These are phyloP conservation scores for Augochlorella aurata DNA, from an alignment of 2,888 invertebrate genomes.

Conservation along the genomic window DNA sequence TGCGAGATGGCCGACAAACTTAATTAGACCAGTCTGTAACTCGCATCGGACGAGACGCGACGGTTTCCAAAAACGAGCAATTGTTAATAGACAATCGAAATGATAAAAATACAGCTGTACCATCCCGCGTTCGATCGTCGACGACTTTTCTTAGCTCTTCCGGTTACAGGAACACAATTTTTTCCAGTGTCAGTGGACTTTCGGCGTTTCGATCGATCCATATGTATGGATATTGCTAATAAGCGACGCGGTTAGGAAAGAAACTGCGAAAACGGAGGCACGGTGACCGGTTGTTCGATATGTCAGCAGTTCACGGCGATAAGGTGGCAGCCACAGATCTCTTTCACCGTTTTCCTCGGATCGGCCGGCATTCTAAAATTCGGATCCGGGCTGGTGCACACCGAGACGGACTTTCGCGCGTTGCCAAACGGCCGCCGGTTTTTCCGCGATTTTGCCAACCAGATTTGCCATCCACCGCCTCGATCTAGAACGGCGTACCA, in stretches of 20 bases:
- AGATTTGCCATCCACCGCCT: constrained; percentile 45
- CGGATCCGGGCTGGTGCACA: constrained; percentile 34
- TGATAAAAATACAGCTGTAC: background rate
- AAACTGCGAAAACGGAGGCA: background rate
- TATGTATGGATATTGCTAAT: too few relatives aligned
- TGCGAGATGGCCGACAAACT: background rate
- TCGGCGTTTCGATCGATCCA: background rate
- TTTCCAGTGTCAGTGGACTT: background rate
- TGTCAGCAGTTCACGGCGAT: constrained; percentile 3
- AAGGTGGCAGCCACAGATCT: background rate
- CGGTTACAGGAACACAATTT: too few relatives aligned
- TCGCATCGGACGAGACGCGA: background rate
- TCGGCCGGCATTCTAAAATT: constrained; percentile 28
- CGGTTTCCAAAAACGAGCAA: background rate
- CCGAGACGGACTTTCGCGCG: constrained; percentile 46
- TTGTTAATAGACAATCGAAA: background rate
- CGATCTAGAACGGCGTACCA: constrained; percentile 61
- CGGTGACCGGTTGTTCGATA: constrained; percentile 6
- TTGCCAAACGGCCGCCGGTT: constrained; percentile 48
- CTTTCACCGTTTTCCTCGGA: constrained; percentile 33
- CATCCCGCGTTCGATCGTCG: background rate
- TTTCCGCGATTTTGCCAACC: constrained; percentile 65
- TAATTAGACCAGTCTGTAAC: background rate
- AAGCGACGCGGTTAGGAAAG: background rate
- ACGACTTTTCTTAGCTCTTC: background rate